Conservation (phyloP, 2,888 invertebrate genomes). For the Liopterus haemorrhoidalis region DNA sequence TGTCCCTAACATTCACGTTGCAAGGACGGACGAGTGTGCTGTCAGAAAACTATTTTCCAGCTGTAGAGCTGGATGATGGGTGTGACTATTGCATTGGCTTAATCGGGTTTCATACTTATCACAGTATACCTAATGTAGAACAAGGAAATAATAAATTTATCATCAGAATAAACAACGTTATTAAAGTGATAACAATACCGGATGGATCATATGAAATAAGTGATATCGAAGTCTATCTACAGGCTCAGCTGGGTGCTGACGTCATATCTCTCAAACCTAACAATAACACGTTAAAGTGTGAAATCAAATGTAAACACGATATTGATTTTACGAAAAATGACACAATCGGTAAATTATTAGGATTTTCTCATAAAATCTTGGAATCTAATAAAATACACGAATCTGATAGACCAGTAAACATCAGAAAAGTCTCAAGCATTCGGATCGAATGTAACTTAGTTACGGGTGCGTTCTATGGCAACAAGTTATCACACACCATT, state of each 20-base stretch:
- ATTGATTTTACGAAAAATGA: conserved; percentile 19
- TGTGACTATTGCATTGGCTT: conserved; percentile 33
- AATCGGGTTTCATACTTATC: conserved; percentile 34
- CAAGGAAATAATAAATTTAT: conserved; percentile 36
- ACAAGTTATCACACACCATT: too few species aligned
- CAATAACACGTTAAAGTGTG: conserved; percentile 35
- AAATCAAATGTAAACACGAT: conserved; percentile 20
- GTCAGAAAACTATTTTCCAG: conserved; percentile 29
- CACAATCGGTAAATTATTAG: conserved; percentile 21
- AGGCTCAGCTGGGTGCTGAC: too few species aligned
- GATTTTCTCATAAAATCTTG: conserved; percentile 14
- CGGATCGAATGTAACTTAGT: conserved; percentile 34
- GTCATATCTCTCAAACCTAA: too few species aligned
- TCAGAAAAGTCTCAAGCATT: conserved; percentile 28
- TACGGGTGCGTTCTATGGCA: conserved; percentile 33
- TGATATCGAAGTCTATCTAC: conserved; percentile 33
- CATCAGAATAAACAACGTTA: conserved; percentile 29
- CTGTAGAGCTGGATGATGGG: conserved; percentile 27
- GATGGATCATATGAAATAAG: conserved; percentile 38
- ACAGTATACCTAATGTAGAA: conserved; percentile 38
- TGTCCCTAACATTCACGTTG: conserved; percentile 5
- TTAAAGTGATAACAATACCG: conserved; percentile 32
- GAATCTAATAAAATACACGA: conserved; percentile 19
- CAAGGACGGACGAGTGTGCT: conserved; percentile 26
- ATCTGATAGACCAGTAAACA: conserved; percentile 29